These are phyloP conservation scores for Panopea generosa DNA, from an alignment of 2,888 invertebrate species.

Conservation along the genomic window DNA sequence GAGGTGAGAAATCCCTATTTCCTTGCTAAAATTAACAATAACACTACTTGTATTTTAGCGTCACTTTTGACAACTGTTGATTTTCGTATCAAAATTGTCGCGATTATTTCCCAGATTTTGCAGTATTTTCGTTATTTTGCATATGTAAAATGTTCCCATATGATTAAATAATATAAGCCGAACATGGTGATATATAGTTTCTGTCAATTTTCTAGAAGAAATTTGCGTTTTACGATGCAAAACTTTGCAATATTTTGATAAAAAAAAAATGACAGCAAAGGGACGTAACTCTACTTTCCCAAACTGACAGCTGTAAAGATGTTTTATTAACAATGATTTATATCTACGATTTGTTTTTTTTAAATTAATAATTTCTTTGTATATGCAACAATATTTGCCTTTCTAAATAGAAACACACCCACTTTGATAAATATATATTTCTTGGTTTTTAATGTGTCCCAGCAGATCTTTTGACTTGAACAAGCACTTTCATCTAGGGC, in stretches of 20 bases:
- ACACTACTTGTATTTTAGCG: slow-evolving; percentile 39
- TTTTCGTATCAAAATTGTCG: slow-evolving; percentile 7
- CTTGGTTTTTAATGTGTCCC: no score
- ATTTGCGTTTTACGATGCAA: slow-evolving; percentile 40
- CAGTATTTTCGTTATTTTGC: not conserved
- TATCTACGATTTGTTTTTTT: not conserved
- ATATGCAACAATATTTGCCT: not conserved
- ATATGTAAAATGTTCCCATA: slow-evolving; percentile 11
- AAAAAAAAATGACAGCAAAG: slow-evolving; percentile 54
- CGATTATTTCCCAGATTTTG: slow-evolving; percentile 14
- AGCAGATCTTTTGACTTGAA: no score
- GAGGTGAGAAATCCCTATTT: slow-evolving; percentile 73
- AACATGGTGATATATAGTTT: slow-evolving; percentile 3
- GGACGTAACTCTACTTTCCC: slow-evolving; percentile 52
- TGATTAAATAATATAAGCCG: slow-evolving; percentile 12
- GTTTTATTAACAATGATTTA: not conserved
- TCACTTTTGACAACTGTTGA: slow-evolving; percentile 66
- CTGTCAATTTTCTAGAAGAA: slow-evolving; percentile 2
- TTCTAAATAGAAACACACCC: no score
- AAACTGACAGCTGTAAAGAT: slow-evolving; percentile 11
- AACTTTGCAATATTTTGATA: slow-evolving; percentile 45
- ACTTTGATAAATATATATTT: no score
- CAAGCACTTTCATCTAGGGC: no score
- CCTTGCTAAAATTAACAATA: not conserved
- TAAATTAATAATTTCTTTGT: not conserved